Percentiles rank a stretch among this genome's conserved stretches.
These are phyloP conservation scores for Phrixothrix hirtus DNA, from an alignment of 2,888 invertebrate genomes.

Conservation along the genomic window DNA sequence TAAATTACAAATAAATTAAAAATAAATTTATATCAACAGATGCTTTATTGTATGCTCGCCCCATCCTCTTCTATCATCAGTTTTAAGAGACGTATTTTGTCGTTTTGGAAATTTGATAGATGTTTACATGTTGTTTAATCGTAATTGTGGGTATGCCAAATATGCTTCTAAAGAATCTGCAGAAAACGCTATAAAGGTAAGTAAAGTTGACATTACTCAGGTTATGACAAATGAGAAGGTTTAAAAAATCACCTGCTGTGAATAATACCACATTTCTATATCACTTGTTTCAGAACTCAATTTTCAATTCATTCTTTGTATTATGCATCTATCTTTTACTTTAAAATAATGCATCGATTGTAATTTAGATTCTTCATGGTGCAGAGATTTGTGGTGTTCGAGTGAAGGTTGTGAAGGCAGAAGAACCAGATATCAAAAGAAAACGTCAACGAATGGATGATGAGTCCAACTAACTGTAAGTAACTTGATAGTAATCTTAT, in stretches of 20 bases:
- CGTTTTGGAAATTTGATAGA: conserved; percentile 90
- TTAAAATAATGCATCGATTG: not conserved
- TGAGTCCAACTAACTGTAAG: conserved; percentile 15
- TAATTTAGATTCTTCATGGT: conserved; percentile 68
- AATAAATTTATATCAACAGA: conserved; percentile 41
- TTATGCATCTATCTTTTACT: not conserved
- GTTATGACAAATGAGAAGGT: too few relatives aligned
- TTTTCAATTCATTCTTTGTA: too few relatives aligned
- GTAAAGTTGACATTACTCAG: too few relatives aligned
- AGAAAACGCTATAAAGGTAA: conserved; percentile 71
- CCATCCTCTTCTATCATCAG: conserved; percentile 72
- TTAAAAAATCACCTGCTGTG: too few relatives aligned
- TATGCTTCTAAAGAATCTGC: conserved; percentile 78
- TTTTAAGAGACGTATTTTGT: conserved; percentile 85
- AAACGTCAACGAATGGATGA: conserved; percentile 36
- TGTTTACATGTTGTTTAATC: conserved; percentile 85
- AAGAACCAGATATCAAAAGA: conserved; percentile 60
- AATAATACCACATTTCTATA: too few relatives aligned
- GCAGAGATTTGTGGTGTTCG: conserved; percentile 86
- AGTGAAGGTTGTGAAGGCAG: conserved; percentile 87
- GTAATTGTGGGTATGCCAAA: conserved; percentile 91
- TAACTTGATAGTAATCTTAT: not conserved
- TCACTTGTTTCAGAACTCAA: too few relatives aligned
- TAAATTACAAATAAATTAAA: not conserved
- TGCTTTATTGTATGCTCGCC: conserved; percentile 70